These are phyloP conservation scores for Tryphoninae sp. DNA, from an alignment of 2,888 invertebrate species.

Conservation along the genomic window DNA sequence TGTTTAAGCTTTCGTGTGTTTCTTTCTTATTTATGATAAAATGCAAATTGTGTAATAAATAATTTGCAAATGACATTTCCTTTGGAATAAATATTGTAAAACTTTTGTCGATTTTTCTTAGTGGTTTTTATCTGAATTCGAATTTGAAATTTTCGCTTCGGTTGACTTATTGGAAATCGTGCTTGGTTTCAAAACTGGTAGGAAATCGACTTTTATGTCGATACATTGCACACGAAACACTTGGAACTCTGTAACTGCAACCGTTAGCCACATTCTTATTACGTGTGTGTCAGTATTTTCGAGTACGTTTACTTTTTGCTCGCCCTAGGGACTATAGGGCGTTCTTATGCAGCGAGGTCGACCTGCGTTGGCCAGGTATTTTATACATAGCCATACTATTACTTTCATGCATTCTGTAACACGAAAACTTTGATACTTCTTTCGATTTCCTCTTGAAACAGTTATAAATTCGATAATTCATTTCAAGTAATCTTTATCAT, in stretches of 20 bases:
- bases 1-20: too few species aligned
- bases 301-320: slow-evolving; percentile 27
- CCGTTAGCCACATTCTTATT: slow-evolving; percentile 69
- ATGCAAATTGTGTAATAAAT: too few species aligned
- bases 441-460: too few species aligned
- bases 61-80: too few species aligned
- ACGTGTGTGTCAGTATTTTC: slow-evolving; percentile 54
- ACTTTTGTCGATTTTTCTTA: slow-evolving; percentile 11
- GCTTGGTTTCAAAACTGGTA: slow-evolving; percentile 33
- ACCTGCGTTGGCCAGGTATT: background rate
- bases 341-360: background rate
- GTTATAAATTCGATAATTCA: too few species aligned
- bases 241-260: slow-evolving; percentile 66
- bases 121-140: slow-evolving; percentile 3
- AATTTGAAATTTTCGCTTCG: slow-evolving; percentile 25
- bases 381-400: too few species aligned
- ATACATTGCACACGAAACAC: slow-evolving; percentile 40
- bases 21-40: too few species aligned
- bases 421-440: too few species aligned
- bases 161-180: slow-evolving; percentile 71
- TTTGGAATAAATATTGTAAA: background rate
- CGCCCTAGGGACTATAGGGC: background rate
- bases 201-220: slow-evolving; percentile 17
- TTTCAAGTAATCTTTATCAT: too few species aligned
- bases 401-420: too few species aligned